Conservation (phyloP, 2,888 invertebrate genomes). For the Campoplex capitator region DNA sequence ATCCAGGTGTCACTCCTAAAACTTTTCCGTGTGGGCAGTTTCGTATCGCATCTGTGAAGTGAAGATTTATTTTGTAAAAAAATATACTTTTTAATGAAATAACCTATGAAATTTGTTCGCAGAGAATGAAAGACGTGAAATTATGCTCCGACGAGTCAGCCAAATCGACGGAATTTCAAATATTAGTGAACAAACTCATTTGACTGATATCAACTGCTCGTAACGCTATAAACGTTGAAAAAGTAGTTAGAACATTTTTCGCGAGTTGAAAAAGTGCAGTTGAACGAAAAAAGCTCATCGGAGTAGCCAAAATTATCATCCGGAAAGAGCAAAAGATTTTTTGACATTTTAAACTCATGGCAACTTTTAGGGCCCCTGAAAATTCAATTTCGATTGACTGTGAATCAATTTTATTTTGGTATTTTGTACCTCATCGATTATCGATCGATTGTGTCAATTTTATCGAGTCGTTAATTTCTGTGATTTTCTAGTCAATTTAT, state of each 20-base stretch:
- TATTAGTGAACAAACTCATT: conserved; percentile 86
- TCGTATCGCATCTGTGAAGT: too few relatives aligned
- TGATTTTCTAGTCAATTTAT: conserved; percentile 1
- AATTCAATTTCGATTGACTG: background rate
- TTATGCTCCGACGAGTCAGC: conserved; percentile 81
- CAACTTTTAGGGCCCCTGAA: background rate
- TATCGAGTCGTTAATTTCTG: background rate
- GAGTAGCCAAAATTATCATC: background rate
- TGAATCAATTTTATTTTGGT: background rate
- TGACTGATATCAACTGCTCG: conserved; percentile 93
- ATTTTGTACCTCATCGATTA: background rate
- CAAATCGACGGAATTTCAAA: conserved; percentile 84
- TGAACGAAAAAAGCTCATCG: background rate
- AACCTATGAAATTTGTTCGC: conserved; percentile 62
- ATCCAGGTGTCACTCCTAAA: too few relatives aligned
- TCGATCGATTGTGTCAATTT: background rate
- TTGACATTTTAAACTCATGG: background rate
- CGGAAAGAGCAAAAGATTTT: background rate
- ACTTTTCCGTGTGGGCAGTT: too few relatives aligned
- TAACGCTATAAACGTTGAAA: conserved; percentile 91
- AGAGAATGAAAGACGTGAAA: conserved; percentile 91
- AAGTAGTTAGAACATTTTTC: conserved; percentile 11
- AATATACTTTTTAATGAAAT: background rate
- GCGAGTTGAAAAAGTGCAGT: background rate
- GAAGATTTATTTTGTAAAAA: too few relatives aligned